A percentile compares a stretch with the other conserved stretches of the same genome.
phyloP scores from a whole-genome alignment of 1,140 invertebrate species.

The Drosophila ficusphila region DNA sequence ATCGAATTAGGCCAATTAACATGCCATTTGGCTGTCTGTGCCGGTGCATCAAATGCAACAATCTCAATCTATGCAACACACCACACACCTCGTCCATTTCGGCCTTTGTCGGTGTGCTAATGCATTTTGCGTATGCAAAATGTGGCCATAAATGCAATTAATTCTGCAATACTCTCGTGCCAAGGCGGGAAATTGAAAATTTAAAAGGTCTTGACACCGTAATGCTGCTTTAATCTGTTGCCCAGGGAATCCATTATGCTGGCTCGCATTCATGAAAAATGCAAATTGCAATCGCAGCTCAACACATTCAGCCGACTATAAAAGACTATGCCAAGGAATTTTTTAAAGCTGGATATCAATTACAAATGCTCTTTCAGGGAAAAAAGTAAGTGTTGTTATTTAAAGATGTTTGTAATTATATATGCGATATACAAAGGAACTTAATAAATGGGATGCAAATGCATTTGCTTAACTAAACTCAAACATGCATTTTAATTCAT shows the following conservation, averaged over 20 bases:
- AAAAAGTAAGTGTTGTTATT: too few relatives aligned
- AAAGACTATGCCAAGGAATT: constrained; percentile 1
- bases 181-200: constrained; percentile 40
- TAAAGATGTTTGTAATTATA: too few relatives aligned
- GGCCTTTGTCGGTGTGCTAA: not conserved
- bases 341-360: not conserved
- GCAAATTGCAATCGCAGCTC: constrained; percentile 45
- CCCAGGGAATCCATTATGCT: constrained; percentile 34
- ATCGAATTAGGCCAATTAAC: constrained; percentile 59
- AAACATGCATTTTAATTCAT: too few relatives aligned
- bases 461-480: too few relatives aligned
- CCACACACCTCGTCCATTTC: not conserved
- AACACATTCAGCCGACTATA: constrained; percentile 16
- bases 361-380: constrained; percentile 6
- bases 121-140: constrained; percentile 13
- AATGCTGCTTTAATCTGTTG: constrained; percentile 43
- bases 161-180: constrained; percentile 7
- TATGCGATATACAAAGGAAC: too few relatives aligned
- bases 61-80: constrained; percentile 11
- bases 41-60: constrained; percentile 23
- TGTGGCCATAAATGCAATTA: constrained; percentile 47
- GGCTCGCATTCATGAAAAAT: constrained; percentile 30
- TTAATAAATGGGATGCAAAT: too few relatives aligned
- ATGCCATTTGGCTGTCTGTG: constrained; percentile 34
- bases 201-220: constrained; percentile 42